These are phyloP conservation scores for Bugula neritina DNA, from an alignment of 2,888 invertebrate genomes.

Conservation along the genomic window DNA sequence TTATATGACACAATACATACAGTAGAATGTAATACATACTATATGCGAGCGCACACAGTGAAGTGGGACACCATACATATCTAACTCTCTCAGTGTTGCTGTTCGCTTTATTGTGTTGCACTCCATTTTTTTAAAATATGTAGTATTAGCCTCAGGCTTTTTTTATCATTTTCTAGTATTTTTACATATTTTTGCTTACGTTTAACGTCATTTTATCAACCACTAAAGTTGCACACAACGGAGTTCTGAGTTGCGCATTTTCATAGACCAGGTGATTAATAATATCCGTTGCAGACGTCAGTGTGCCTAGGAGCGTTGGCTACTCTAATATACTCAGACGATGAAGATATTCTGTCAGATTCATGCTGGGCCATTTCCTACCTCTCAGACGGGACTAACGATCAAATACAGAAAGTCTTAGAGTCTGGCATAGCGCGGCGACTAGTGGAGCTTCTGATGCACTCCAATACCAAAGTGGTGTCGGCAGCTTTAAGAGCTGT, in stretches of 20 bases:
- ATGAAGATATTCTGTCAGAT: conserved; percentile 84
- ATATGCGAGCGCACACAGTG: too few species aligned
- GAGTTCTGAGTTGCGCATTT: too few species aligned
- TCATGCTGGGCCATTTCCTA: conserved; percentile 96
- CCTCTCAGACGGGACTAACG: conserved; percentile 90
- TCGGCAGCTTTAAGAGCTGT: conserved; percentile 86
- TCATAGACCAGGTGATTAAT: too few species aligned
- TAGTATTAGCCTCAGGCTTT: too few species aligned
- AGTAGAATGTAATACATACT: background rate
- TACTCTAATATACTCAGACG: conserved; percentile 76
- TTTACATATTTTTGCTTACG: too few species aligned
- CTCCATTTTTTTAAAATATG: too few species aligned
- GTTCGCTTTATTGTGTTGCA: too few species aligned
- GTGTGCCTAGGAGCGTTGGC: conserved; percentile 73
- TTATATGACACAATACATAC: background rate
- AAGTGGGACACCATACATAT: too few species aligned
- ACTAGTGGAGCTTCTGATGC: conserved; percentile 63
- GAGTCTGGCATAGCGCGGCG: conserved; percentile 87
- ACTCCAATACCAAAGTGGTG: conserved; percentile 49
- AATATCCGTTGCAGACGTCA: conserved; percentile 46
- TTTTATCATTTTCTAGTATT: too few species aligned
- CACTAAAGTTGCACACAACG: too few species aligned
- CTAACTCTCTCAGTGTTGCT: too few species aligned
- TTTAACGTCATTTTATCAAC: too few species aligned
- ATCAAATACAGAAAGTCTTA: conserved; percentile 94